Evolutionary conservation across 2,797 vertebrate species (phyloP).

Genomic region (Betta splendens): DNA sequence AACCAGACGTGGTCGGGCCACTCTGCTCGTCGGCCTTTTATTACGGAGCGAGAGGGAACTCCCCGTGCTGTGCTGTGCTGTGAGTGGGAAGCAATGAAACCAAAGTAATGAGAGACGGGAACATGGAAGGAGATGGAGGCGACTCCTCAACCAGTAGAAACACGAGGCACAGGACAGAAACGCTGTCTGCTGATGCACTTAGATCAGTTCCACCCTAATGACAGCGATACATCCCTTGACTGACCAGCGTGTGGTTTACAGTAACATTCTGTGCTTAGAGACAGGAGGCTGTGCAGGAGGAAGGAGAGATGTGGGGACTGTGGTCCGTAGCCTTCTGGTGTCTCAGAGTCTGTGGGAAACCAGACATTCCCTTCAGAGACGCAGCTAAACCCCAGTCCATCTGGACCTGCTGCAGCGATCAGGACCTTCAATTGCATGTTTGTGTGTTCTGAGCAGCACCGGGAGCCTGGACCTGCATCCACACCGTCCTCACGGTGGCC

Average conservation of each 20-base stretch:
- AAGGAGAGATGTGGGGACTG: too few species aligned
- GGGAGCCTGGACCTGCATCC: too few species aligned
- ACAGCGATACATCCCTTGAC: too few species aligned
- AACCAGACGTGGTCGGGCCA: slow-evolving; percentile 44
- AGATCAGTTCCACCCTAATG: too few species aligned
- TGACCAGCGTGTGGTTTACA: too few species aligned
- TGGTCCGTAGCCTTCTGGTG: not conserved
- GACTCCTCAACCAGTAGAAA: too few species aligned
- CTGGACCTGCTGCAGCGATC: slow-evolving; percentile 42
- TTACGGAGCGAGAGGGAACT: slow-evolving; percentile 43
- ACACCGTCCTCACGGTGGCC: too few species aligned
- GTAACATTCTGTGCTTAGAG: too few species aligned
- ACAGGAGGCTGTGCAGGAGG: too few species aligned
- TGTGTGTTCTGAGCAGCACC: slow-evolving; percentile 38
- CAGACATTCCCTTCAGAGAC: slow-evolving; percentile 20
- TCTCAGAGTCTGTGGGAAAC: slow-evolving; percentile 39
- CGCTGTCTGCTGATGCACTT: too few species aligned
- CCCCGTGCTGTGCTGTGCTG: slow-evolving; percentile 17
- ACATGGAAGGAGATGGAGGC: not conserved
- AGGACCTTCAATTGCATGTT: slow-evolving; percentile 61
- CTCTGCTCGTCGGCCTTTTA: slow-evolving; percentile 33
- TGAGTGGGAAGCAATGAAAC: slow-evolving; percentile 20
- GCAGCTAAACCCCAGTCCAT: not conserved
- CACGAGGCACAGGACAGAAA: too few species aligned
- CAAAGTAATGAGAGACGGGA: slow-evolving; percentile 2